Evolutionary conservation across 2,797 vertebrate genomes (phyloP).

Genomic region (Mormyrops boulengeri): DNA sequence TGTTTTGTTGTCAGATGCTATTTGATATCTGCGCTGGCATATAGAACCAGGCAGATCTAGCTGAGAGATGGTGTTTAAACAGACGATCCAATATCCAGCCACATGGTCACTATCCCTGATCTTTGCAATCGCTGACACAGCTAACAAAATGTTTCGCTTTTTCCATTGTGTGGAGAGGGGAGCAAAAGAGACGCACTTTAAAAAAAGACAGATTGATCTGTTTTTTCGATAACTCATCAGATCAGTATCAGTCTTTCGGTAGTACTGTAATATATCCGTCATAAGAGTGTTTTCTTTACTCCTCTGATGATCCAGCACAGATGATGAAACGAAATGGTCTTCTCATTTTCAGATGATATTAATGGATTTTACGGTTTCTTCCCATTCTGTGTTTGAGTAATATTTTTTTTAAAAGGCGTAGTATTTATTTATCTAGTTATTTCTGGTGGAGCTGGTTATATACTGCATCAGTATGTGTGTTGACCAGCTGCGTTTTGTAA

Average conservation of each 20-base stretch:
- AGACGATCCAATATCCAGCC: neutral
- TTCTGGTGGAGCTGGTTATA: neutral
- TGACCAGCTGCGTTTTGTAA: neutral
- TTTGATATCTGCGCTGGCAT: slow-evolving; percentile 61
- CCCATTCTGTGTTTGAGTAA: neutral
- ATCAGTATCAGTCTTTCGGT: neutral
- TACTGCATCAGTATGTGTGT: neutral
- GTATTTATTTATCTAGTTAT: neutral
- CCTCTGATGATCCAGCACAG: neutral
- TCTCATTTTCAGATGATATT: neutral
- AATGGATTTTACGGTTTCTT: neutral
- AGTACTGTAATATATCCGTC: neutral
- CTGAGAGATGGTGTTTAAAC: slow-evolving; percentile 43
- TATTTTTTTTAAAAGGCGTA: neutral
- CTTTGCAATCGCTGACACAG: neutral
- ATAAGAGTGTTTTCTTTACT: neutral
- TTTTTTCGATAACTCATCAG: neutral
- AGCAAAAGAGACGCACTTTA: neutral
- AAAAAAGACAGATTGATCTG: neutral
- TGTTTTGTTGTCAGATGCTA: slow-evolving; percentile 41
- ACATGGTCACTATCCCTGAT: neutral
- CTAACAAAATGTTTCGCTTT: neutral
- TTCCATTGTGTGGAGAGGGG: neutral
- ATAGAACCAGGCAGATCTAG: slow-evolving; percentile 56
- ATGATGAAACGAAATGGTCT: neutral